phyloP scores from a whole-genome alignment of 2,113 vertebrate genomes.

The Ammospiza caudacuta region DNA sequence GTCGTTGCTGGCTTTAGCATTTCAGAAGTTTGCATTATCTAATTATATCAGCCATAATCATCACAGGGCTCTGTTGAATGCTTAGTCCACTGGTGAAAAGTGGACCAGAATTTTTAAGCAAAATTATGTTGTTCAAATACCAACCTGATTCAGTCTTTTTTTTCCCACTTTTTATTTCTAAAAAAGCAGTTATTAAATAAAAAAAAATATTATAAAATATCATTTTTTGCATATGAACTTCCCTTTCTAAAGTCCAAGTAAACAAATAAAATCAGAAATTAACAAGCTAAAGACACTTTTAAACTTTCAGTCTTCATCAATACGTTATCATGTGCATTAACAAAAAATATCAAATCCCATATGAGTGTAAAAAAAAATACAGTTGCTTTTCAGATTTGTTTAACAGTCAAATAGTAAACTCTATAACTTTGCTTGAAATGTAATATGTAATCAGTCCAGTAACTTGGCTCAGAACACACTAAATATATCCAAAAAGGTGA shows the following conservation, averaged over 20 bases:
- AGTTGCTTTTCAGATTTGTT: background rate
- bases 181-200: background rate
- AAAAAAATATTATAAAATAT: background rate
- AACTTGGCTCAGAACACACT: background rate
- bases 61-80: background rate
- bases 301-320: background rate
- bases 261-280: background rate
- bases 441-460: background rate
- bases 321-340: background rate
- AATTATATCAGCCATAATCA: background rate
- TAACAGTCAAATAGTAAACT: background rate
- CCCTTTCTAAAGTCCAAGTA: background rate
- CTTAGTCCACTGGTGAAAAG: background rate
- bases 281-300: background rate
- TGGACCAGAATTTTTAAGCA: background rate
- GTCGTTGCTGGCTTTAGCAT: background rate
- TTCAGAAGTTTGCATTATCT: background rate
- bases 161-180: background rate
- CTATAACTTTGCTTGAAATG: background rate
- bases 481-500: background rate
- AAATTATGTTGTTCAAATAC: background rate
- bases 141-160: background rate
- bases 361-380: background rate
- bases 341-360: background rate
- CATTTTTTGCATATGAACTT: background rate